Evolutionary conservation across 1,140 invertebrate genomes (phyloP), one percentile per base, ranked within the genome.

Genomic region (Tribolium castaneum): DNA sequence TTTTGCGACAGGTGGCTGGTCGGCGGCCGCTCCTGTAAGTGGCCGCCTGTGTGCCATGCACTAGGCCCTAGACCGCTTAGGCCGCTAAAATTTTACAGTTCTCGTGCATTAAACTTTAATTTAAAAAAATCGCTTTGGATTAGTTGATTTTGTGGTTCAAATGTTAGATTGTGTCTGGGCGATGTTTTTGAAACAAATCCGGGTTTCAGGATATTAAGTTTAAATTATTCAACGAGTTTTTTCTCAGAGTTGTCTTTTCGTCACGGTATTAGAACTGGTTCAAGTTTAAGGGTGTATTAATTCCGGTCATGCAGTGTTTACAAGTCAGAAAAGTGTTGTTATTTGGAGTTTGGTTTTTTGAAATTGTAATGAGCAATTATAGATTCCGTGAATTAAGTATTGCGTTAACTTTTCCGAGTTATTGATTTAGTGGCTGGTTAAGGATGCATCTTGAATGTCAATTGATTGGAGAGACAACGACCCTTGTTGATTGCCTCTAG

Each of bases 311-410:
- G 51, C 14, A 52, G 51, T 52, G 51, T 35, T 34, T 10, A 34
- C 10, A 66, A 12, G 30, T 66, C 6, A 66, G 14, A 66, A 66
- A 19, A 66, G 34, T 66, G 30, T 35, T 35, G 35, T 13, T 9
- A 34, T 66, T 66, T 10, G 25, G 30, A 39, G 59, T 66, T 66
- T 66, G 59, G 39, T 35, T 35, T 66, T 66, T 66, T 66, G 59
- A 66, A 35, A 66, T n/a, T n/a, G 59, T 66, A 66, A 66, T 66
- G 59, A 66, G 59, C 59, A 66, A 66, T 66, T 66, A 39, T n/a
- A 30, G 34, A 66, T 66, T 66, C 59, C 19, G 59, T 66, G 30
- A 59, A 59, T 59, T 59, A 59, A 59, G 59, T 22, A 35, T 66
- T 35, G 30, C n/a, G 7, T 59, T 16, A 9, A 35, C 30, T 66